These are phyloP conservation scores for Blastomussa wellsi DNA, from an alignment of 92 coral and sea anemone species.

Conservation along the genomic window DNA sequence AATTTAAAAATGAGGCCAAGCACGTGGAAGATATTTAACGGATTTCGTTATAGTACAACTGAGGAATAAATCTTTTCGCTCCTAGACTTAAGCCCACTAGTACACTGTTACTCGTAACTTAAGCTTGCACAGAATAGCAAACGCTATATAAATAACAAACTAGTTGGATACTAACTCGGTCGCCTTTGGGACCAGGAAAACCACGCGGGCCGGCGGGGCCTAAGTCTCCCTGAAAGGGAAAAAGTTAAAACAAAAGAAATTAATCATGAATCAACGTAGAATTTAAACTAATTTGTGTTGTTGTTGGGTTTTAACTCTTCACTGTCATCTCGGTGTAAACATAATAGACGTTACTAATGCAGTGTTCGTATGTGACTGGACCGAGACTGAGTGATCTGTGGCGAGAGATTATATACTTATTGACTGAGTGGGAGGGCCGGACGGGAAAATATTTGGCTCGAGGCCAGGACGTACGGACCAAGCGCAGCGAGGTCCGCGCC, in stretches of 20 bases:
- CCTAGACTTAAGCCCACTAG: too few species aligned
- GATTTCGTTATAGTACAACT: too few species aligned
- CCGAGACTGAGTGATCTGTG: too few species aligned
- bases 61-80: too few species aligned
- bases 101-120: too few species aligned
- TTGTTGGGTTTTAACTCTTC: neutral
- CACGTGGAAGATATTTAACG: neutral
- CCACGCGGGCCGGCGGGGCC: conserved; percentile 78
- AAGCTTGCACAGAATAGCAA: too few species aligned
- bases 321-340: neutral
- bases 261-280: too few species aligned
- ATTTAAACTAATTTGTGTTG: neutral
- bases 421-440: too few species aligned
- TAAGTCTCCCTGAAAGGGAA: conserved; percentile 56
- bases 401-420: too few species aligned
- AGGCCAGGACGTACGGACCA: too few species aligned
- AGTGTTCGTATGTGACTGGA: neutral
- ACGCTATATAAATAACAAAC: neutral
- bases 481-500: too few species aligned
- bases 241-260: neutral
- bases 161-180: conserved; percentile 44
- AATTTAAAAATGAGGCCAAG: neutral
- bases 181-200: conserved; percentile 74
- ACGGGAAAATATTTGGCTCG: too few species aligned
- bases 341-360: neutral